Base-by-base conservation (phyloP, 1,140 invertebrate genomes). In the Pentalonia nigronervosa region DNA sequence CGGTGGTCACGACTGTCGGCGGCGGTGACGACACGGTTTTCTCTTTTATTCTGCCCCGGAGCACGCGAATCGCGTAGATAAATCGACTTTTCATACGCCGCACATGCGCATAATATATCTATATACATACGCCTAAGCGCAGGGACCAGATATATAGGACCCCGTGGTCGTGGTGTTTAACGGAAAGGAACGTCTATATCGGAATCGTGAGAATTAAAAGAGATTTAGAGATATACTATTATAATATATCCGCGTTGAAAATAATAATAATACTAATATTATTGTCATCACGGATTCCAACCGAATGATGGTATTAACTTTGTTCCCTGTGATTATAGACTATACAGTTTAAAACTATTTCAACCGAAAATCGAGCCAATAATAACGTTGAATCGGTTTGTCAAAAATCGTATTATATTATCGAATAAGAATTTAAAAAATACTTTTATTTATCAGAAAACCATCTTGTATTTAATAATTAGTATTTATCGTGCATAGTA, bases 1-100 rank as follows among this genome's bases (percentile, higher is more conserved):
- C 91, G 91, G 91, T 48, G 91, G 81, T 93, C 91, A 93, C 91
- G 91, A 92, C 91, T 47, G 56, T 90, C 41, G 48, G 50, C 41
- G 34, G n/a, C n/a, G 76, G 76, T 91, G 56, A 91, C 90, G 90
- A 91, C 53, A 47, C 41, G 60, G 90, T 67, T 91, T 91, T 67
- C 86, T 87, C 86, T 87, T 86, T 23, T 84, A 45, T 84, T 90
- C 89, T 53, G 30, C 8, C 34, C 53, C 53, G n/a, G 14, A 56
- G 60, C 60, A n/a, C 90, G 90, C 90, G 90, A 91, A 91, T 91
- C 90, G 36, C 41, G 21, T 53, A 50, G 56, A 90, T 56, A 90
- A 90, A 90, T 90, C 89, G 89, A 90, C 89, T 41, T 90, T 90
- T 90, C 53, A 90, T 90, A 90, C 34, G 9, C 84, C 83, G 83